Percentiles rank a stretch among this genome's conserved stretches.
phyloP scores from a whole-genome alignment of 2,113 vertebrate species.

The rabbit (Oryctolagus cuniculus) region DNA sequence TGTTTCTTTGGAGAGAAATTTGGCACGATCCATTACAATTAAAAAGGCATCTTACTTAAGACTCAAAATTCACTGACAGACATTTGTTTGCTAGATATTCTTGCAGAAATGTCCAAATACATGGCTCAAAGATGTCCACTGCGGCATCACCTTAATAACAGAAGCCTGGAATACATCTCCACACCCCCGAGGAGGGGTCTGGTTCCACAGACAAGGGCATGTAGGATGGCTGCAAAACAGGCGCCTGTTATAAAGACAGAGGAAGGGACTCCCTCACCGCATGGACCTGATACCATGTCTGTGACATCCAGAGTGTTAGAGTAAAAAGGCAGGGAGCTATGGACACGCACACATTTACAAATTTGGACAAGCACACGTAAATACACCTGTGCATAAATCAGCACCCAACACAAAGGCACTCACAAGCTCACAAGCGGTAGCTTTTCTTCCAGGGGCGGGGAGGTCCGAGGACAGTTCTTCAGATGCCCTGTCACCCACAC shows the following conservation, averaged over 20 bases:
- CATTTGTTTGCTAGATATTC: neutral
- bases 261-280: neutral
- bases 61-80: conserved; percentile 22
- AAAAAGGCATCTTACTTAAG: neutral
- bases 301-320: neutral
- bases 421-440: neutral
- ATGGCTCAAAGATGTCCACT: neutral
- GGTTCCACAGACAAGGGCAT: neutral
- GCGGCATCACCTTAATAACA: neutral
- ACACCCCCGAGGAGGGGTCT: neutral
- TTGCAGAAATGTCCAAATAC: neutral
- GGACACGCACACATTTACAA: neutral
- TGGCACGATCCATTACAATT: conserved; percentile 22
- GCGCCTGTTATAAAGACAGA: neutral
- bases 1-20: neutral
- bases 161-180: neutral
- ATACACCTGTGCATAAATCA: neutral
- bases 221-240: neutral
- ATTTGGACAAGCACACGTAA: neutral
- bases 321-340: neutral
- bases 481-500: neutral
- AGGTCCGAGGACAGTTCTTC: neutral
- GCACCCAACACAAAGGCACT: neutral
- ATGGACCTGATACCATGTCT: too few relatives aligned
- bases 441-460: neutral